These are phyloP conservation scores for Dinocampus coccinellae DNA, from an alignment of 2,888 invertebrate genomes.

Conservation along the genomic window DNA sequence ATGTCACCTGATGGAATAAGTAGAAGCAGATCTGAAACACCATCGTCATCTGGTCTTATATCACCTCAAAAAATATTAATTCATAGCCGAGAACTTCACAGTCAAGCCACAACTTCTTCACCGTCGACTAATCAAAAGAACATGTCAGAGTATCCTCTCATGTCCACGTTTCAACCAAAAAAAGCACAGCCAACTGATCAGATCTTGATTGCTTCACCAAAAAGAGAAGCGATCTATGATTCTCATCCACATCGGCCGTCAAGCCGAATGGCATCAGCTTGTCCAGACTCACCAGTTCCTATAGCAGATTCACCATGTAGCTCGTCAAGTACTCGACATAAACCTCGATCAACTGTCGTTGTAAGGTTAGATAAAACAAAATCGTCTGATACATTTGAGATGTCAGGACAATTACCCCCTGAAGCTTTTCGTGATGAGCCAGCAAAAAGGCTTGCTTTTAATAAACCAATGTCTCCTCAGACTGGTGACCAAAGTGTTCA, in stretches of 20 bases:
- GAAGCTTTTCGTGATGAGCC: conserved; percentile 30
- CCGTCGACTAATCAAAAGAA: conserved; percentile 37
- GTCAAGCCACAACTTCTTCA: conserved; percentile 40
- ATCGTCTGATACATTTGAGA: conserved; percentile 32
- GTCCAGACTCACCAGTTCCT: conserved; percentile 57
- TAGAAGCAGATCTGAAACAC: conserved; percentile 29
- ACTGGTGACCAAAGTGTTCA: conserved; percentile 43
- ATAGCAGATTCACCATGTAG: conserved; percentile 56
- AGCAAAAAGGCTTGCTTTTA: conserved; percentile 24
- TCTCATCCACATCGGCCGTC: conserved; percentile 42
- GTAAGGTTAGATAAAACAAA: conserved; percentile 39
- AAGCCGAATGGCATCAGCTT: conserved; percentile 45
- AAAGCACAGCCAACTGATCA: conserved; percentile 62
- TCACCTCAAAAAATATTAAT: conserved; percentile 36
- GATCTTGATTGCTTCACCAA: conserved; percentile 64
- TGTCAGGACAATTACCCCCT: conserved; percentile 18
- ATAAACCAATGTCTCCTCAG: conserved; percentile 39
- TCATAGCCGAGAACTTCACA: conserved; percentile 24
- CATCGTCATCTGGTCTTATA: conserved; percentile 3
- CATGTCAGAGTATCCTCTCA: conserved; percentile 26
- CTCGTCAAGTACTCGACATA: conserved; percentile 37
- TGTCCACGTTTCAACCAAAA: conserved; percentile 41
- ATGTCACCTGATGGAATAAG: conserved; percentile 13
- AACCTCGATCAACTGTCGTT: conserved; percentile 27
- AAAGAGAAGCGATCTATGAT: conserved; percentile 56